phyloP scores from a whole-genome alignment of 2,888 invertebrate species.

The Pogonocherus hispidulus region DNA sequence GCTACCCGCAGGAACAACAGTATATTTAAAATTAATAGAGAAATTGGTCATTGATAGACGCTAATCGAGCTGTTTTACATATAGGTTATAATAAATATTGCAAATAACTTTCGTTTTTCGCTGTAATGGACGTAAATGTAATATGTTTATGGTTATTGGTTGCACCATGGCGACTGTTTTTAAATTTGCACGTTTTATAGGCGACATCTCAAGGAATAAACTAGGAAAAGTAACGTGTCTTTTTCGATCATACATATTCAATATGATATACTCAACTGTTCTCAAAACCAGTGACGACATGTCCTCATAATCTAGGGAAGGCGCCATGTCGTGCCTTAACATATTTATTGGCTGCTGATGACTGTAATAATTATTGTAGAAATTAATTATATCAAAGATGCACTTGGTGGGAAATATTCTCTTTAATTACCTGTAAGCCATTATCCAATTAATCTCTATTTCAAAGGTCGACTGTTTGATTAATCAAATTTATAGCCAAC shows the following conservation, averaged over 20 bases:
- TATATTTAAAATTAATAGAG: not conserved
- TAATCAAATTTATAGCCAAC: too few species aligned
- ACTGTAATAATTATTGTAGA: too few species aligned
- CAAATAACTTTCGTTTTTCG: not conserved
- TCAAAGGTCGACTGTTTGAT: too few species aligned
- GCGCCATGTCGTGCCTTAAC: not conserved
- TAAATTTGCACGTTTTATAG: not conserved
- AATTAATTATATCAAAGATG: not conserved
- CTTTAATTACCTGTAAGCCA: too few species aligned
- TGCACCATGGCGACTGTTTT: not conserved
- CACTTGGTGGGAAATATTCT: not conserved
- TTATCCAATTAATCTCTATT: too few species aligned
- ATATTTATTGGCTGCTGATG: not conserved
- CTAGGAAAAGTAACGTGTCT: not conserved
- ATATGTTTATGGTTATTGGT: not conserved
- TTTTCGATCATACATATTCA: not conserved
- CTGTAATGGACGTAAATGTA: not conserved
- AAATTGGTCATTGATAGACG: not conserved
- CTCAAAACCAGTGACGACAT: not conserved
- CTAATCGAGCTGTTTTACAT: not conserved
- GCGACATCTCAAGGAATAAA: not conserved
- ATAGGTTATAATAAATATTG: not conserved
- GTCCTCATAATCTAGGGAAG: not conserved
- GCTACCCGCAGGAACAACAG: not conserved
- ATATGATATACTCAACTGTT: not conserved